Percentiles rank a stretch among this genome's conserved stretches.
Conservation (phyloP, 2,113 vertebrate genomes). For the Isichthys henryi region DNA sequence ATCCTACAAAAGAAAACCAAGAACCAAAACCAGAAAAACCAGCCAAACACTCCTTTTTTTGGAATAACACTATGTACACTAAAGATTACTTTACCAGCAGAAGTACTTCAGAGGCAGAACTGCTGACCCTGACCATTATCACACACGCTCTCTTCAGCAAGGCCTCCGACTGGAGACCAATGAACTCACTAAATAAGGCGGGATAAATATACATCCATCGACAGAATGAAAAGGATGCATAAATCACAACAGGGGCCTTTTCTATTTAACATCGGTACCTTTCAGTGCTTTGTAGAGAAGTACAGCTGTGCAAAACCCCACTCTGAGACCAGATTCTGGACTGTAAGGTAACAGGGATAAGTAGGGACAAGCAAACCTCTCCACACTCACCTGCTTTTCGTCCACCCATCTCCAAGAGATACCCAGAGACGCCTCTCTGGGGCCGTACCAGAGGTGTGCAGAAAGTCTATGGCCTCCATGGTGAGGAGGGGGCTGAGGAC, state of each 20-base stretch:
- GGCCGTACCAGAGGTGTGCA: conserved; percentile 59
- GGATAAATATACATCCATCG: background rate
- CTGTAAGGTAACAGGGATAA: background rate
- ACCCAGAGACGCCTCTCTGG: conserved; percentile 89
- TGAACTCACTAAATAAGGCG: background rate
- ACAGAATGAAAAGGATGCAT: background rate
- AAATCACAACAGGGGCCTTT: background rate
- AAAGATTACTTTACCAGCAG: background rate
- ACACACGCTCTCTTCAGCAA: background rate
- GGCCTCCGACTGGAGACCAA: background rate
- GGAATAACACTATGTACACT: background rate
- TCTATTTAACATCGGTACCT: background rate
- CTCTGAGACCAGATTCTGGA: background rate
- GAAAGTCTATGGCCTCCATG: conserved; percentile 81
- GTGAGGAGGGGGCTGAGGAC: conserved; percentile 81
- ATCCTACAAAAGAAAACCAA: background rate
- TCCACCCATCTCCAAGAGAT: conserved; percentile 81
- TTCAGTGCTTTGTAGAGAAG: background rate
- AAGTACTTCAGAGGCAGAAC: background rate
- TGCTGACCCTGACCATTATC: background rate
- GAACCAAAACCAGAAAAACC: background rate
- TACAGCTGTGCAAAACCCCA: background rate
- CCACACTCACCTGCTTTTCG: conserved; percentile 74
- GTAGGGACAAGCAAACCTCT: background rate
- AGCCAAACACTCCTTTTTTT: background rate